Percentiles rank a stretch among this genome's conserved stretches.
phyloP scores from a whole-genome alignment of 2,888 invertebrate genomes.

The Macrophya annulata region DNA sequence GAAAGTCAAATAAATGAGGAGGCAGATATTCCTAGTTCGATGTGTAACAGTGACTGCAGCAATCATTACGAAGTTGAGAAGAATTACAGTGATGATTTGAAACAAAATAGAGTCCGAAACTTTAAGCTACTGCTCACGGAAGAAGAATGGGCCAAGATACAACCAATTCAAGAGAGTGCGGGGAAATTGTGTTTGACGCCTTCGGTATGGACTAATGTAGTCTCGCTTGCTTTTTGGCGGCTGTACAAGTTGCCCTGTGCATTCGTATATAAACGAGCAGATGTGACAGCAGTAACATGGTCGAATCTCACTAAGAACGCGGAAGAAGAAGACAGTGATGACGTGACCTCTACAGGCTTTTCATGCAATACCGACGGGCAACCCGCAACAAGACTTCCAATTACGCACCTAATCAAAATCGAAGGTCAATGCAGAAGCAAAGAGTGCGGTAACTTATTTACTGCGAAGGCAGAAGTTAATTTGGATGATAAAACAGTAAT shows the following conservation, averaged over 20 bases:
- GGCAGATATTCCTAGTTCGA: background rate
- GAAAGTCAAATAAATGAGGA: constrained; percentile 2
- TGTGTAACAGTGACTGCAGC: constrained; percentile 3
- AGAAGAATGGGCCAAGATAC: constrained; percentile 26
- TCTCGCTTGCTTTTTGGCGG: constrained; percentile 50
- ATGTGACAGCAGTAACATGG: constrained; percentile 48
- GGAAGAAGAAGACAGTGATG: background rate
- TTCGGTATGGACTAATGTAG: constrained; percentile 57
- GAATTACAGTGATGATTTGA: background rate
- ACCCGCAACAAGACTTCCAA: background rate
- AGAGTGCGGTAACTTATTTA: constrained; percentile 56
- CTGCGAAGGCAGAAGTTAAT: constrained; percentile 1
- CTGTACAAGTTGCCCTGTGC: constrained; percentile 57
- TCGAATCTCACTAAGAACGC: background rate
- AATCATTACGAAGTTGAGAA: background rate
- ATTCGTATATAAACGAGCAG: constrained; percentile 54
- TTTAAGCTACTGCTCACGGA: constrained; percentile 1
- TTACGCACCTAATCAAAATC: constrained; percentile 45
- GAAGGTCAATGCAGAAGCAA: constrained; percentile 56
- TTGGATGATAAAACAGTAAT: constrained; percentile 33
- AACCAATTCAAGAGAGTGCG: background rate
- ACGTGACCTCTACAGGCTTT: background rate
- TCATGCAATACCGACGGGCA: background rate
- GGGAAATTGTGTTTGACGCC: constrained; percentile 13
- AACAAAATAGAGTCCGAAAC: background rate